Base-by-base conservation (phyloP, 1,140 invertebrate genomes). In the Drosophila subpulchrella region DNA sequence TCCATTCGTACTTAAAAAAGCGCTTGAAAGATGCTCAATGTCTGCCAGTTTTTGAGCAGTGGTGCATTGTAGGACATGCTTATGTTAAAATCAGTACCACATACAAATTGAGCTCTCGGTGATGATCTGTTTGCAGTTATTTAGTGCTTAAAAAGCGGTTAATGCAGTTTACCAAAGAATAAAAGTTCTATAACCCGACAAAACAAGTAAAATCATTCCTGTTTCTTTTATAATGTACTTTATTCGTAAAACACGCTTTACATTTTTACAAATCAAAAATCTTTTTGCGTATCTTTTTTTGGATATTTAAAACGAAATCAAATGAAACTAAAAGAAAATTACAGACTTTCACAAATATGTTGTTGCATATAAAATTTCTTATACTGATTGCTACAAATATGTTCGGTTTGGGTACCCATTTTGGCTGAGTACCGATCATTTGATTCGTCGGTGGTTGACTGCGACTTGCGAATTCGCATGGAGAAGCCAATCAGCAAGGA, bases 211-310 rank as follows among this genome's bases (percentile, higher is more conserved):
- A 15, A 34, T 4, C 8, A 5, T 27, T 27, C 27, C 3, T 4
- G 6, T 30, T 30, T 47, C 12, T 10, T 47, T 48, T 48, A 30
- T 17, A 47, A 51, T 51, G 30, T 51, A 51, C 30, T 88, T 89
- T 84, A 88, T 89, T 88, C 78, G 78, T 74, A 15, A 89, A 89
- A 83, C 85, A 71, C 34, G 56, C 17, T 50, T 77, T 73, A 59
- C 24, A 75, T 86, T 86, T 76, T 67, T 65, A 73, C 76, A 76
- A 70, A 70, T 41, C 46, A 63, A 63, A 15, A 47, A 67, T 38
- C 8, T 38, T 84, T 57, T 55, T 44, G 47, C n/a, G 34, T 67
- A 2, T 56, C 36, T 67, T 59, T 17, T 65, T 58, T 51, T 60
- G 17, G 38, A 44, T 39, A 36, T 24, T 47, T 44, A 47, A 55